These are phyloP conservation scores for Enoplosus armatus DNA, from an alignment of 2,797 vertebrate genomes.

Conservation along the genomic window DNA sequence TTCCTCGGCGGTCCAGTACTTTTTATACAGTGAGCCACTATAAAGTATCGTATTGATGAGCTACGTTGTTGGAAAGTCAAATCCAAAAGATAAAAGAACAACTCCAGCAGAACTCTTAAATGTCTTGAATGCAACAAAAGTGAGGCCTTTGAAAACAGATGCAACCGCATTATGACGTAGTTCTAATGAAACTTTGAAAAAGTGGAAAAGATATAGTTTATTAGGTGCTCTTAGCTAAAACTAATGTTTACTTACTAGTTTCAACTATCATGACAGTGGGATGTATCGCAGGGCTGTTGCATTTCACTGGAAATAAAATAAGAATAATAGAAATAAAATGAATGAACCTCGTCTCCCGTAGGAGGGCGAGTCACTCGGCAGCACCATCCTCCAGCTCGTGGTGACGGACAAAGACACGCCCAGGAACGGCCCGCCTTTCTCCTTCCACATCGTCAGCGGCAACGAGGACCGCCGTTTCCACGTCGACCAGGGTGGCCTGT, in stretches of 20 bases:
- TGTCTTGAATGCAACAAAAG: not conserved
- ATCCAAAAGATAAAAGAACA: not conserved
- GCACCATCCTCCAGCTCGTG: slow-evolving; percentile 91
- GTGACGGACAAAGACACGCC: slow-evolving; percentile 93
- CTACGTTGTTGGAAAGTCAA: not conserved
- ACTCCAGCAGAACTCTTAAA: not conserved
- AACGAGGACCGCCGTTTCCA: slow-evolving; percentile 91
- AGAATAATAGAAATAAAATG: not conserved
- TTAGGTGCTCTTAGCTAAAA: not conserved
- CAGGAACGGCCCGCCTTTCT: slow-evolving; percentile 92
- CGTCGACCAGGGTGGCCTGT: slow-evolving; percentile 91
- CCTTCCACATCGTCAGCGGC: slow-evolving; percentile 92
- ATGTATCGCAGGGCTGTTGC: not conserved
- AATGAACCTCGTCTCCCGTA: slow-evolving; percentile 58
- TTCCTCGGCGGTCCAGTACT: not conserved
- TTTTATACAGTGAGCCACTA: not conserved
- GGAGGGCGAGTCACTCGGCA: slow-evolving; percentile 91
- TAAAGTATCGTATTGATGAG: not conserved
- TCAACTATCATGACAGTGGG: not conserved
- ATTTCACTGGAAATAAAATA: not conserved
- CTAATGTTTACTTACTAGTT: not conserved
- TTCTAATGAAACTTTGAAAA: too few species aligned
- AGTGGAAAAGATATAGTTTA: not conserved
- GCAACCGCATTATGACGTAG: not conserved
- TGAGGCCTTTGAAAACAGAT: not conserved